Percentiles rank a stretch among this genome's conserved stretches.
Conservation (phyloP, 2,797 vertebrate species). For the Corythornis leucogaster region DNA sequence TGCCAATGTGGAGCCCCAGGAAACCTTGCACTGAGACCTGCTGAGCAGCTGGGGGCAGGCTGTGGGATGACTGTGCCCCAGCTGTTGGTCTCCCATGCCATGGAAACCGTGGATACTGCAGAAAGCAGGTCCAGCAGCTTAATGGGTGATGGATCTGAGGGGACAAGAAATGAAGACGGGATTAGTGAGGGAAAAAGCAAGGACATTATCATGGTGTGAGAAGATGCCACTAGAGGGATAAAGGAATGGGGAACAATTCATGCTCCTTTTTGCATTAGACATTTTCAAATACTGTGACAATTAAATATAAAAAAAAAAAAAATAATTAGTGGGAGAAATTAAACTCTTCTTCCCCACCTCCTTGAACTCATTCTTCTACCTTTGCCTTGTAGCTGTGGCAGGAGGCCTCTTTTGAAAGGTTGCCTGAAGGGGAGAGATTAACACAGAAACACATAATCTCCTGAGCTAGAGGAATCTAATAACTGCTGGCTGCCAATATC, state of each 20-base stretch:
- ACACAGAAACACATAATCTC: constrained; percentile 45
- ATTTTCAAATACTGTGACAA: constrained; percentile 61
- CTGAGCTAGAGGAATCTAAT: constrained; percentile 32
- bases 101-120: not conserved
- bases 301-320: not conserved
- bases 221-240: not conserved
- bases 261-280: constrained; percentile 36
- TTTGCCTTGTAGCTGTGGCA: constrained; percentile 56
- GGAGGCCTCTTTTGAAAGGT: constrained; percentile 62
- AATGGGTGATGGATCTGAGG: not conserved
- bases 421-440: constrained; percentile 62
- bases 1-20: not conserved
- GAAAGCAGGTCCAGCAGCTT: not conserved
- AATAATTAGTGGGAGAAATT: constrained; percentile 61
- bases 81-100: fast-evolving
- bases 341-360: constrained; percentile 30
- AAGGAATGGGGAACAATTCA: not conserved
- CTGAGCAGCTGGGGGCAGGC: not conserved
- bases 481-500: not conserved
- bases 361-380: not conserved
- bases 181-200: not conserved
- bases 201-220: not conserved
- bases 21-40: not conserved
- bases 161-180: not conserved
- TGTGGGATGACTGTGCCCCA: not conserved